phyloP scores from a whole-genome alignment of 2,888 invertebrate genomes.

The Cosmopolites sordidus region DNA sequence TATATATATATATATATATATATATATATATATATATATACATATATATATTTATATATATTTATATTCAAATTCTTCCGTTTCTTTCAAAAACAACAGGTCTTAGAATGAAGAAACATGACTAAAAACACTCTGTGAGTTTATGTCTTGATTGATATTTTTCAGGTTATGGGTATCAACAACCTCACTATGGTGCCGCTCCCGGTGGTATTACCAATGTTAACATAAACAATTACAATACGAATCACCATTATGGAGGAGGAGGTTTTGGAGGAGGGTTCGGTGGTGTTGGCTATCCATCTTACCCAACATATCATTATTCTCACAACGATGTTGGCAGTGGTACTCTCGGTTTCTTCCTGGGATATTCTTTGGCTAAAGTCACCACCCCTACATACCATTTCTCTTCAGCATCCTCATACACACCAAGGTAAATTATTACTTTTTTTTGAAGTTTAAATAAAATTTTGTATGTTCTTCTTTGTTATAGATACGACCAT shows the following conservation, averaged over 20 bases:
- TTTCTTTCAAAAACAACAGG: too few species aligned
- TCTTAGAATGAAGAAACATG: too few species aligned
- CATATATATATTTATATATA: too few species aligned
- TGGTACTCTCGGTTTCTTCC: constrained; percentile 38
- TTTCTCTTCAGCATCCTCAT: constrained; percentile 28
- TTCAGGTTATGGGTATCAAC: constrained; percentile 10
- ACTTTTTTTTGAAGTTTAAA: too few species aligned
- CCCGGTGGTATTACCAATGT: constrained; percentile 31
- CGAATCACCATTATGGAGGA: constrained; percentile 30
- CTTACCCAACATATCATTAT: constrained; percentile 35
- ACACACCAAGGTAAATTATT: constrained; percentile 35
- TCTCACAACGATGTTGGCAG: constrained; percentile 35
- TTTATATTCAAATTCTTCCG: too few species aligned
- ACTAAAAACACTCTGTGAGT: too few species aligned
- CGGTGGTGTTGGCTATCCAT: constrained; percentile 5
- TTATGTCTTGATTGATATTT: not conserved
- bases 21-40: too few species aligned
- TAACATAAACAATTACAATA: constrained; percentile 37
- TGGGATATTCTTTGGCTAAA: constrained; percentile 38
- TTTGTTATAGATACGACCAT: constrained; percentile 36
- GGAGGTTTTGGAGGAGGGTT: constrained; percentile 25
- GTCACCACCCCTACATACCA: constrained; percentile 38
- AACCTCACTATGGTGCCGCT: constrained; percentile 6
- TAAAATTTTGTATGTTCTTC: not conserved
- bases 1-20: too few species aligned